phyloP scores from a whole-genome alignment of 2,888 invertebrate genomes.

The Drosophila emarginata region DNA sequence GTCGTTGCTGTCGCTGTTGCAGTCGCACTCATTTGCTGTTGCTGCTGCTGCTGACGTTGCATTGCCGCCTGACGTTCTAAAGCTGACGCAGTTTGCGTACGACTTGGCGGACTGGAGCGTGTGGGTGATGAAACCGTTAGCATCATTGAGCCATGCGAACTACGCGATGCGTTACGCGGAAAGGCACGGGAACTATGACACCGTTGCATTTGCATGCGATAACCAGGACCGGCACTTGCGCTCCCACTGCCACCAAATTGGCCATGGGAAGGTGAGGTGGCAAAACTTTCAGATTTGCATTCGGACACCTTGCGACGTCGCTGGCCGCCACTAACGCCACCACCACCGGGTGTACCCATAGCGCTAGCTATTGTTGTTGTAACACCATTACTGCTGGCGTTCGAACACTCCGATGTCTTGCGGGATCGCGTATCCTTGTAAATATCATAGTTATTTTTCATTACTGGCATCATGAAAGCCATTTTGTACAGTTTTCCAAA shows the following conservation, averaged over 20 bases:
- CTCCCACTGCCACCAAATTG: slow-evolving; percentile 27
- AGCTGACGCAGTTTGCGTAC: slow-evolving; percentile 73
- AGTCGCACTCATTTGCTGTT: slow-evolving; percentile 76
- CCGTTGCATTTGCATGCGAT: slow-evolving; percentile 82
- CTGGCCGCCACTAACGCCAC: slow-evolving; percentile 75
- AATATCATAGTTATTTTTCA: slow-evolving; percentile 96
- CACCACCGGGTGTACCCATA: slow-evolving; percentile 83
- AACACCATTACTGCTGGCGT: slow-evolving; percentile 82
- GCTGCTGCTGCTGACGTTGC: slow-evolving; percentile 64
- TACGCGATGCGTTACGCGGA: slow-evolving; percentile 86
- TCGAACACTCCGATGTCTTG: slow-evolving; percentile 89
- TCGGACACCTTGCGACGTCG: slow-evolving; percentile 84
- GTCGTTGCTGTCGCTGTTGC: not conserved
- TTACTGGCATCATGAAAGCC: slow-evolving; percentile 98
- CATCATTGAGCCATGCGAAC: slow-evolving; percentile 80
- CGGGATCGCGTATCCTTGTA: slow-evolving; percentile 91
- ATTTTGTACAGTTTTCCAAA: slow-evolving; percentile 82
- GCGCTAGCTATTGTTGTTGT: slow-evolving; percentile 84
- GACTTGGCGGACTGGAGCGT: slow-evolving; percentile 85
- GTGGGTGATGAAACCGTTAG: slow-evolving; percentile 85
- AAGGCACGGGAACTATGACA: slow-evolving; percentile 84
- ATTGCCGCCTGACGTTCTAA: slow-evolving; percentile 60
- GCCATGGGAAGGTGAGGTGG: slow-evolving; percentile 83
- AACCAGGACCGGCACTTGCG: slow-evolving; percentile 62
- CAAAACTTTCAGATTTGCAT: slow-evolving; percentile 83